Conservation (phyloP, 2,113 vertebrate species). For the Ophiodon elongatus region DNA sequence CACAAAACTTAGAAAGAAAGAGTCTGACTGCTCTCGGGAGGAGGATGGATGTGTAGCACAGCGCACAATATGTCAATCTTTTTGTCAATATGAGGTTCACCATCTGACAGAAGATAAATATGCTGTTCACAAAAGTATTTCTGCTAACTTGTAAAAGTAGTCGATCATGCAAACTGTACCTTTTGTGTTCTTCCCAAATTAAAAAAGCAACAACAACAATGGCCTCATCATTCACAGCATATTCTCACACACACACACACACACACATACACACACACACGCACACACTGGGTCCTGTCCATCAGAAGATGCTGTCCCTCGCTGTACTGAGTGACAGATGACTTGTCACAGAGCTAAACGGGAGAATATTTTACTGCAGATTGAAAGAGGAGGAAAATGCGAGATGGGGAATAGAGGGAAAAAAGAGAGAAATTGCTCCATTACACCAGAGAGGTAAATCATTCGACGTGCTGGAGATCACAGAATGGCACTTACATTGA, state of each 20-base stretch:
- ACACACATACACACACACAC: conserved; percentile 22
- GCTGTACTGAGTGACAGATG: conserved; percentile 81
- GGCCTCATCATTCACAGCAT: conserved; percentile 11
- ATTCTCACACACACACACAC: conserved; percentile 5
- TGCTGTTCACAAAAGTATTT: conserved; percentile 28
- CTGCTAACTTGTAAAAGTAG: conserved; percentile 9
- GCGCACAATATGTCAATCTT: conserved; percentile 22
- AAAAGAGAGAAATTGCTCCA: conserved; percentile 78
- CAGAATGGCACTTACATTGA: conserved; percentile 74
- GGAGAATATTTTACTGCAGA: conserved; percentile 80
- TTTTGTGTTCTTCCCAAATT: conserved; percentile 13
- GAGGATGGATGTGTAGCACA: conserved; percentile 22
- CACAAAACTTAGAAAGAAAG: conserved; percentile 30
- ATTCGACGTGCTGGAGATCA: conserved; percentile 75
- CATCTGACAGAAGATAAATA: conserved; percentile 49
- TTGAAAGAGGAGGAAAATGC: conserved; percentile 68
- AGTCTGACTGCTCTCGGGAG: conserved; percentile 20
- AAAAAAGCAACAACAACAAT: background rate
- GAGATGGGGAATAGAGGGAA: conserved; percentile 45
- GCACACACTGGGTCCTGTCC: conserved; percentile 45
- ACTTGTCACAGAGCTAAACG: conserved; percentile 80
- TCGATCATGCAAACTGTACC: background rate
- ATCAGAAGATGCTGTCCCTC: conserved; percentile 60
- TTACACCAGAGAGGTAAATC: conserved; percentile 84
- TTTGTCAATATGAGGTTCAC: conserved; percentile 38